Conservation (phyloP, 2,113 vertebrate genomes). For the Gallinago undulata region DNA sequence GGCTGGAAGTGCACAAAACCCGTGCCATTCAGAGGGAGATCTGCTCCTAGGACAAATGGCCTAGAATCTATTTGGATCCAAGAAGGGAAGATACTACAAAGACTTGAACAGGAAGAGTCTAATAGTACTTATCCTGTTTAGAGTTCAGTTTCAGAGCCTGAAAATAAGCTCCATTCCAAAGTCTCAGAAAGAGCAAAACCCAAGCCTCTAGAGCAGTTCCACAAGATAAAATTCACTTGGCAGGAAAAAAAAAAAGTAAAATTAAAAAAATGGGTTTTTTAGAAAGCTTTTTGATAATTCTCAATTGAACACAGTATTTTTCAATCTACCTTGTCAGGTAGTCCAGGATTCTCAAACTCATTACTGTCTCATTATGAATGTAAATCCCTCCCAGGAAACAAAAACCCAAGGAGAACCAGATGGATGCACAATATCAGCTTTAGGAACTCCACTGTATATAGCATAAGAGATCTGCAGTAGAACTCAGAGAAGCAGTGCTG, state of each 20-base stretch:
- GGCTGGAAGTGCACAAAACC: conserved; percentile 32
- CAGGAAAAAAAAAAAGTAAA: too few relatives aligned
- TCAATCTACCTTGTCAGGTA: conserved; percentile 14
- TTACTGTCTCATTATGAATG: not conserved
- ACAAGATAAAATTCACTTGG: conserved; percentile 9
- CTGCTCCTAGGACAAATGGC: conserved; percentile 48
- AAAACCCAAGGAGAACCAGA: conserved; percentile 33
- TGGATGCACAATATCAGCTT: conserved; percentile 34
- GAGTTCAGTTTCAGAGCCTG: conserved; percentile 40
- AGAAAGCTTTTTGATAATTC: conserved; percentile 35
- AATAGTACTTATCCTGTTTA: conserved; percentile 59
- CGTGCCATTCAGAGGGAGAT: not conserved
- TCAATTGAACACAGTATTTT: not conserved
- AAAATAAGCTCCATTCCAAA: conserved; percentile 31
- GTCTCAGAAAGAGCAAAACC: conserved; percentile 37
- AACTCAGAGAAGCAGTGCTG: conserved; percentile 37
- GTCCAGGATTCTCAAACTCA: conserved; percentile 31
- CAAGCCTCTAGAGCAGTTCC: conserved; percentile 27
- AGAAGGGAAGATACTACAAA: conserved; percentile 37
- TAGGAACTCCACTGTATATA: conserved; percentile 41
- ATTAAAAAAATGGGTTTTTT: not conserved
- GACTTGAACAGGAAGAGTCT: conserved; percentile 51
- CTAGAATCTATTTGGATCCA: conserved; percentile 42
- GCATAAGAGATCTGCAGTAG: conserved; percentile 28
- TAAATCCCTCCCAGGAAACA: conserved; percentile 36